Evolutionary conservation across 2,888 invertebrate genomes (phyloP), one percentile per base, ranked within the genome.

Genomic region (Drosophila suboccidentalis): DNA sequence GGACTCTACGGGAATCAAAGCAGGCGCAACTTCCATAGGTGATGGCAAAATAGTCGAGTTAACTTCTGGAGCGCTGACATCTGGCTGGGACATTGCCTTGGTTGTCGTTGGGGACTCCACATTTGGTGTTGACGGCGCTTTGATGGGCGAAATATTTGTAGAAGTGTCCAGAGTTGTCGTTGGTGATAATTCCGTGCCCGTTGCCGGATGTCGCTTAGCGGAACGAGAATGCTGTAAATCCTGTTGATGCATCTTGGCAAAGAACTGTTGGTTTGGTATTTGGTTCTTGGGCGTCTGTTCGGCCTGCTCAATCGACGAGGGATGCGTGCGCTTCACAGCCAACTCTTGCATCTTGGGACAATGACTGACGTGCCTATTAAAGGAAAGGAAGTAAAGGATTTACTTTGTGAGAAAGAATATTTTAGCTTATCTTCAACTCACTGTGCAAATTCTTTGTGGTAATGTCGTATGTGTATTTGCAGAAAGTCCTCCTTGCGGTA

Each of bases 401-500:
- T 4, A 17, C 1, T 32, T n/a, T 10, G 9, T 4, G 9, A 50
- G 0, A 2, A 6, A 17, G 2, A 19, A 3, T 39, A 17, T 4
- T 4, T 8, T 3, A 13, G 9, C 1, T 10, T 46, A 2, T 22
- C 3, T 13, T 11, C 0, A 22, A 64, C 87, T 82, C 80, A 95
- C 91, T 96, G 95, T 2, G 95, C 94, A 66, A 96, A 94, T 76
- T 97, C 96, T 2, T 95, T 95, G 92, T 98, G 98, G 92, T 98
- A 98, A 92, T 98, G 98, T 90, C 98, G 98, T 44, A 98, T 96
- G 91, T 98, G 98, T 95, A 98, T 98, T 93, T 97, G 96, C 9
- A 98, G 93, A 54, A 98, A 94, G 73, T 96, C 97, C 90, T 98
- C 97, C 90, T 98, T 98, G 5, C 98, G 94, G 91, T 98, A 98